Evolutionary conservation across 2,888 invertebrate species (phyloP), one percentile per base, ranked within the genome.

Genomic region (Taenaris catops): DNA sequence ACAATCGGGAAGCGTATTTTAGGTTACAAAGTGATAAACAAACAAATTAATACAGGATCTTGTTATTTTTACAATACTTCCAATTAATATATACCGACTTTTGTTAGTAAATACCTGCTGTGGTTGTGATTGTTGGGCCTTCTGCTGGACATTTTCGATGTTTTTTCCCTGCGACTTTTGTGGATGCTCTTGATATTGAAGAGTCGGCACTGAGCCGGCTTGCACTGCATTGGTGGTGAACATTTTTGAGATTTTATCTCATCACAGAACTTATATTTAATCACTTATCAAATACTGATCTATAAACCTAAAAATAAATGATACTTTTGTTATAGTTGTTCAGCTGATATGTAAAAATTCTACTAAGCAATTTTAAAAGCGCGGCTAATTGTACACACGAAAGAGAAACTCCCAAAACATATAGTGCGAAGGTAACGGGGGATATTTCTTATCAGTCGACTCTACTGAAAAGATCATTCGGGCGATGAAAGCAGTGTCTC

Each of bases 171-270:
- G 89, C 3, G 89, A 80, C 52, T 89, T 89, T 48, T 89, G 89
- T 42, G 89, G 86, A 59, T 92, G 91, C 45, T 91, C 91, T 64
- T 92, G 92, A 64, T 92, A 92, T 63, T 92, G 92, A 45, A 92
- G 89, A 31, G 87, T 87, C 51, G 90, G 89, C 55, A 90, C 90
- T 37, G 89, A 79, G 49, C 89, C 89, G 69, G 89, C 80, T 65
- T 89, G 89, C 47, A 90, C 89, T 23, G 89, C 70, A 62, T 90
- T 90, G 46, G 89, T 89, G 24, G 90, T 88, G 58, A 90, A 90
- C 88, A 90, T 90, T 19, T 4, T 70, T 78, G 12, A 28, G 10
- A n/a, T 18, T 34, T 21, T 37, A 28, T 37, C 27, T 21, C 37
- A 40, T 44, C 17, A 34, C 31, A 29, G n/a, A n/a, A 6, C n/a